Conservation (phyloP, 2,888 invertebrate species). For the Odontocolon sp. region DNA sequence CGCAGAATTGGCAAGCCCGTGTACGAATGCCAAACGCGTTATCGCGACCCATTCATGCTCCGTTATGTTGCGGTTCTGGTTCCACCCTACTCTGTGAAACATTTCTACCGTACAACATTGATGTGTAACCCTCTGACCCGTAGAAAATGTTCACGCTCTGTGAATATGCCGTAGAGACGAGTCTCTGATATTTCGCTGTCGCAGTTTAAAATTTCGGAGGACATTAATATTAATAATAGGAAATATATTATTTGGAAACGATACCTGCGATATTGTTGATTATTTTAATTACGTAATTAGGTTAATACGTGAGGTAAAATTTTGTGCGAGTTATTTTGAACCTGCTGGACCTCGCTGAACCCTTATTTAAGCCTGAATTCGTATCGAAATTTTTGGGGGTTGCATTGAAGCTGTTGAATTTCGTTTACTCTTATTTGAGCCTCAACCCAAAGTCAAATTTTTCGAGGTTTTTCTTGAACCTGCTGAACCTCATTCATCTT, state of each 20-base stretch:
- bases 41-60: slow-evolving; percentile 32
- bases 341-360: too few species aligned
- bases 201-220: too few species aligned
- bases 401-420: too few species aligned
- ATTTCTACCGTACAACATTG: neutral
- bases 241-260: too few species aligned
- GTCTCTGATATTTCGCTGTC: neutral
- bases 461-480: neutral
- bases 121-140: neutral
- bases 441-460: too few species aligned
- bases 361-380: too few species aligned
- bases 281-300: too few species aligned
- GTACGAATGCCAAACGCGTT: slow-evolving; percentile 29
- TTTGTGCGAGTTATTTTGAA: too few species aligned
- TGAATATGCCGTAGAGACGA: neutral
- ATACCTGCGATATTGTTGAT: too few species aligned
- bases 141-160: neutral
- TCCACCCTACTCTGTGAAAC: slow-evolving; percentile 35
- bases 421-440: too few species aligned
- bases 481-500: neutral
- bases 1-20: slow-evolving; percentile 1
- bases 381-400: too few species aligned
- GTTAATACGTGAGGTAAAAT: too few species aligned
- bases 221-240: neutral
- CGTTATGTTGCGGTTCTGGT: slow-evolving; percentile 9